Percentiles rank a stretch among this genome's conserved stretches.
phyloP scores from a whole-genome alignment of 2,797 vertebrate genomes.

The Gallinago solitaria region DNA sequence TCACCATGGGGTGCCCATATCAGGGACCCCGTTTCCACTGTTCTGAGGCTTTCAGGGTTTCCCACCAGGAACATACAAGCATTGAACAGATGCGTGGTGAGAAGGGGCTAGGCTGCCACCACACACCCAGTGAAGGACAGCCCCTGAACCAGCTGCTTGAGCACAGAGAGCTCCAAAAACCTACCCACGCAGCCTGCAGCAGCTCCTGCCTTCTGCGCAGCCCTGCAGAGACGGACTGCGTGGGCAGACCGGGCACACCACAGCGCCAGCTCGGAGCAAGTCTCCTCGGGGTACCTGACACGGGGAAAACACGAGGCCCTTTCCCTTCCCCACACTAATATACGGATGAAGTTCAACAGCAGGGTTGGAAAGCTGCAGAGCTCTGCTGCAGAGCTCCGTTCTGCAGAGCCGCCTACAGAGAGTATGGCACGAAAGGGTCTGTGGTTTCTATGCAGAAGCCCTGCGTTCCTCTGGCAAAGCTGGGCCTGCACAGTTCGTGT shows the following conservation, averaged over 20 bases:
- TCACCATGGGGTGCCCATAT: neutral
- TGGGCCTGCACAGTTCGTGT: neutral
- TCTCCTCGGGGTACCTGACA: too few relatives aligned
- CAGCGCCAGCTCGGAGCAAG: neutral
- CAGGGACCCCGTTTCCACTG: neutral
- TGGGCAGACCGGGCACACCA: neutral
- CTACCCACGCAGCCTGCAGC: neutral
- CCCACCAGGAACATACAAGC: neutral
- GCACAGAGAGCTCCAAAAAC: neutral
- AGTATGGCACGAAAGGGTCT: neutral
- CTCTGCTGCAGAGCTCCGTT: neutral
- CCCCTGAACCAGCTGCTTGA: neutral
- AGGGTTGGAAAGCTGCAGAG: neutral
- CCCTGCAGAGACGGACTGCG: neutral
- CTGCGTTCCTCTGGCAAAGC: neutral
- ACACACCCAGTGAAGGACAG: neutral
- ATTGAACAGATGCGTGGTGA: neutral
- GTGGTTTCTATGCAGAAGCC: too few relatives aligned
- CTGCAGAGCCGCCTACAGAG: neutral
- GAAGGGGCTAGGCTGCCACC: neutral
- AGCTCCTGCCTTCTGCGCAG: neutral
- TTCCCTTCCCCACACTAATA: neutral
- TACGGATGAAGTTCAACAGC: neutral
- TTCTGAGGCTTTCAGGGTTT: neutral
- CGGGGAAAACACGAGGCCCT: neutral